Base-by-base conservation (phyloP, 2,797 vertebrate species). In the Tenualosa thibaudeaui region DNA sequence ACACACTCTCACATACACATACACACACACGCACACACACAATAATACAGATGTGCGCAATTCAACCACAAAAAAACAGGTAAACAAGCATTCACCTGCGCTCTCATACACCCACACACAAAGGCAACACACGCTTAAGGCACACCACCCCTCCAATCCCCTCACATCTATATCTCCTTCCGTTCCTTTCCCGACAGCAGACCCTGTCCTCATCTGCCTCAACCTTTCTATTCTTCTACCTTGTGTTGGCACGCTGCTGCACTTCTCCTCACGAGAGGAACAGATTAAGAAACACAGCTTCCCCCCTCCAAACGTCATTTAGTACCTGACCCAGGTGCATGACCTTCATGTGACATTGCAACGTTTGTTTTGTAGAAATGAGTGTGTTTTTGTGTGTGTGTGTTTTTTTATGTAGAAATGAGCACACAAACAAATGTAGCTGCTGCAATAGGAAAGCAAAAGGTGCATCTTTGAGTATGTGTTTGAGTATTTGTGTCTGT, bases 111-210 rank as follows among this genome's bases (percentile, higher is more conserved):
- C 58, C 22, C n/a, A 60, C 58, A 24, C 58, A 60, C 22, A 60
- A 24, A 60, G 0, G 5, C n/a, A 24, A 60, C 58, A 60, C 56
- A 60, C 56, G 10, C 15, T 2, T 19, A 54, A 15, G 17, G 0
- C 15, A 54, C 53, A 54, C 15, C 15, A 1, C 12, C 13, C 12
- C 56, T 60, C 5, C 58, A 24, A n/a, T 1, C n/a, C 91, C 85
- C 51, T 92, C 89, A 91, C 91, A 89, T 89, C n/a, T n/a, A n/a
- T n/a, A n/a, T 60, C 86, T 85, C 89, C 43, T 86, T n/a, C n/a
- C n/a, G 88, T 90, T 91, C 91, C 92, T 90, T 90, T 89, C 86
- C 90, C 88, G 87, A 3, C 19, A 60, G 7, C 58, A 6, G 58
- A 2, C n/a, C 58, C 58, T 60, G 22, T 24, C 8, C 6, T 24